Conservation (phyloP, 1,140 invertebrate species). For the Camponotus floridanus region DNA sequence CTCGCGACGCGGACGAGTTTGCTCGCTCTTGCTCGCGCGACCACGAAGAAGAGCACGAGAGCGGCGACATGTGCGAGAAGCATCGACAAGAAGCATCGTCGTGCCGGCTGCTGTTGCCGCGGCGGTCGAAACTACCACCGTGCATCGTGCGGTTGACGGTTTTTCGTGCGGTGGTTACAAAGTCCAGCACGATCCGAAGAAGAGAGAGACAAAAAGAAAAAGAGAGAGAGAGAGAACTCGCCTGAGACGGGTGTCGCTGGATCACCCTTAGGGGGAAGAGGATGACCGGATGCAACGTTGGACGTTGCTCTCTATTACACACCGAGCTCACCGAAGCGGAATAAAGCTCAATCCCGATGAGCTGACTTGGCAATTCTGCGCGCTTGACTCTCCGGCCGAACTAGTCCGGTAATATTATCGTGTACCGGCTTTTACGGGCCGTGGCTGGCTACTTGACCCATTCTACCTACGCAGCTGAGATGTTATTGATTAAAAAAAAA, state of each 20-base stretch:
- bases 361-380: slow-evolving; percentile 79
- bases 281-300: slow-evolving; percentile 55
- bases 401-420: slow-evolving; percentile 79
- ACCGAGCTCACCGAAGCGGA: slow-evolving; percentile 60
- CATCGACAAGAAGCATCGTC: slow-evolving; percentile 52
- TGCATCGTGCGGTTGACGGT: slow-evolving; percentile 48
- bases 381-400: slow-evolving; percentile 71
- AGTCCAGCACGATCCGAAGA: background rate
- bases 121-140: slow-evolving; percentile 44
- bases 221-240: slow-evolving; percentile 23
- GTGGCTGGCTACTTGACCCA: slow-evolving; percentile 80
- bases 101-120: slow-evolving; percentile 56
- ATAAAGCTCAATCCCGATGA: slow-evolving; percentile 80
- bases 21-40: slow-evolving; percentile 28
- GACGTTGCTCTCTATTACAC: slow-evolving; percentile 53
- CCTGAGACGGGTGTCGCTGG: slow-evolving; percentile 11
- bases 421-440: slow-evolving; percentile 70
- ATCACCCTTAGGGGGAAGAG: slow-evolving; percentile 10
- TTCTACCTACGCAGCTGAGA: slow-evolving; percentile 62
- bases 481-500: slow-evolving; percentile 80
- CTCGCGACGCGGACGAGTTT: slow-evolving; percentile 44
- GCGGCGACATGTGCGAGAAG: slow-evolving; percentile 55
- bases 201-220: slow-evolving; percentile 10
- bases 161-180: slow-evolving; percentile 55
- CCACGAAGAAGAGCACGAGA: slow-evolving; percentile 40